Evolutionary conservation across 2,888 invertebrate species (phyloP).

Genomic region (Andrena bicolor): DNA sequence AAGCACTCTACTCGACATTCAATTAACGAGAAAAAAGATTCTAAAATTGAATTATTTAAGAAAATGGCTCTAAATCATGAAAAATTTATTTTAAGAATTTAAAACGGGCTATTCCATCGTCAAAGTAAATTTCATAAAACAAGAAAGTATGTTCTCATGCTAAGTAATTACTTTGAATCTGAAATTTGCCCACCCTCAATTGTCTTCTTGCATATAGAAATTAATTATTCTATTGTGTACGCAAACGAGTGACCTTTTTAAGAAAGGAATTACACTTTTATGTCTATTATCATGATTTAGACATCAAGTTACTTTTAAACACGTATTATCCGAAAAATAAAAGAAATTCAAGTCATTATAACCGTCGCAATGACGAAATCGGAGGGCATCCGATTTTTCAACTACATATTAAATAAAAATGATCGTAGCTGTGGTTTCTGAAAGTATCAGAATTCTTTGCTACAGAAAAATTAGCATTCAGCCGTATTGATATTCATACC

Average conservation of each 20-base stretch:
- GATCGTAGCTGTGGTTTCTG: too few relatives aligned
- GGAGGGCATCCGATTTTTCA: too few relatives aligned
- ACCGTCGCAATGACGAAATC: too few relatives aligned
- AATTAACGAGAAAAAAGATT: background rate
- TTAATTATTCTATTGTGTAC: background rate
- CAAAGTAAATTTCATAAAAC: background rate
- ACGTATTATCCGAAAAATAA: too few relatives aligned
- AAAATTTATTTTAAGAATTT: background rate
- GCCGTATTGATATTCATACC: too few relatives aligned
- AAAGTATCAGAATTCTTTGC: too few relatives aligned
- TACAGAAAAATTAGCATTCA: too few relatives aligned
- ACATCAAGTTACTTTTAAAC: too few relatives aligned
- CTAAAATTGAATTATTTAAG: background rate
- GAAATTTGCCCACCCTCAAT: background rate
- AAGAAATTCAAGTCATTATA: too few relatives aligned
- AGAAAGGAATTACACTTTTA: too few relatives aligned
- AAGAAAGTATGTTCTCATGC: background rate
- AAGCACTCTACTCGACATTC: background rate
- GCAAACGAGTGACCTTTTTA: background rate
- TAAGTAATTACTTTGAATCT: background rate
- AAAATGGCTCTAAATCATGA: background rate
- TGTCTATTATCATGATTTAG: too few relatives aligned
- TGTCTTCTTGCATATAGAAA: constrained; percentile 12
- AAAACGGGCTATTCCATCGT: background rate
- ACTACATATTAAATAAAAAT: too few relatives aligned